Percentiles rank a stretch among this genome's conserved stretches.
These are phyloP conservation scores for Musca domestica DNA, from an alignment of 1,140 invertebrate genomes.

Conservation along the genomic window DNA sequence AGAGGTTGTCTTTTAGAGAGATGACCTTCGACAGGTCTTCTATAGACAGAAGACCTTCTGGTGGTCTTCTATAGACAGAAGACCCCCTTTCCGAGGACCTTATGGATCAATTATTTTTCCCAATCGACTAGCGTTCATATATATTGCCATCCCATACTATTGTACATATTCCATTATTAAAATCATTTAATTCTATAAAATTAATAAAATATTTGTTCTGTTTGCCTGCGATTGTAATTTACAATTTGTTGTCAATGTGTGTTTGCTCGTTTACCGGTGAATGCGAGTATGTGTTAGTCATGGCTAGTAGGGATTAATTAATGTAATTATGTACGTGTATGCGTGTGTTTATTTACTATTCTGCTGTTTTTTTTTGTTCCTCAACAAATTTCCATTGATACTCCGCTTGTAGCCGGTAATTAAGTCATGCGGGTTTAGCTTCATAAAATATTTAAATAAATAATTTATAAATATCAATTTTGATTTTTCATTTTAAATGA, in stretches of 20 bases:
- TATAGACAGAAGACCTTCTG: no score
- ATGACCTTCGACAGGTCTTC: no score
- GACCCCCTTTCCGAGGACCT: no score
- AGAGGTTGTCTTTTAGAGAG: no score
- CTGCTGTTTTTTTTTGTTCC: not conserved
- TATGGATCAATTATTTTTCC: no score
- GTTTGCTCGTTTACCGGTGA: not conserved
- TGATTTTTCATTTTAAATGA: slow-evolving; percentile 11
- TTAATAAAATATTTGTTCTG: slow-evolving; percentile 47
- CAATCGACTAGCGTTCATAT: no score
- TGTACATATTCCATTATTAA: no score
- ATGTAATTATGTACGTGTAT: not conserved
- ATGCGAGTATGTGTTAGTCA: no score
- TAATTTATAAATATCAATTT: slow-evolving; percentile 48
- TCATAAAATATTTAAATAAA: slow-evolving; percentile 53
- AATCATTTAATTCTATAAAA: slow-evolving; percentile 39
- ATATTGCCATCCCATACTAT: no score
- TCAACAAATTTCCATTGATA: not conserved
- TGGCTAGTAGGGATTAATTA: no score
- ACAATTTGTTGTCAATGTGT: not conserved
- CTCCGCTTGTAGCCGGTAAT: slow-evolving; percentile 41
- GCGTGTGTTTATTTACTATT: not conserved
- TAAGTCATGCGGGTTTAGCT: slow-evolving; percentile 51
- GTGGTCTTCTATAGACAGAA: no score
- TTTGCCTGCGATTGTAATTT: not conserved